Evolutionary conservation across 2,888 invertebrate species (phyloP), one percentile per base, ranked within the genome.

Genomic region (Apodemia duryi): DNA sequence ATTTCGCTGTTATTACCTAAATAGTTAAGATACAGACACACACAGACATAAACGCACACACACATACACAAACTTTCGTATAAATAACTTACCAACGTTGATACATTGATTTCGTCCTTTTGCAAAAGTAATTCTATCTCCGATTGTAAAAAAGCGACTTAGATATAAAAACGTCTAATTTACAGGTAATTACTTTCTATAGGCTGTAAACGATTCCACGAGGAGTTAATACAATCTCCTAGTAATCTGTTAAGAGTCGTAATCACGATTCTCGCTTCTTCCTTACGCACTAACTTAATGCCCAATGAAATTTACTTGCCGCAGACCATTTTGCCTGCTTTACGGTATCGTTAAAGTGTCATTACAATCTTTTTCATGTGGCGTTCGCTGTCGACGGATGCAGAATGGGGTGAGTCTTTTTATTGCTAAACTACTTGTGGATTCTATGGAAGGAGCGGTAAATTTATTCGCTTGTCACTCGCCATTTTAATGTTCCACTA

Each of bases 331-430:
- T 79, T 75, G 79, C 78, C 80, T 79, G 11, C 29, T 85, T 86
- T 82, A 87, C 80, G 76, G 79, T 83, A 81, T 85, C 86, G 83
- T 89, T 87, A 88, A 89, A 85, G 72, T 77, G 82, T 80, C 83
- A 77, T 88, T 87, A 84, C 83, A 78, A 80, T 85, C 81, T 86
- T 88, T 89, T 92, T 91, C 89, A 90, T 91, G 91, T 88, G 91
- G 83, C 77, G 84, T 80, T 76, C 75, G 78, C 72, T 75, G 75
- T 75, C 77, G 76, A 74, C 77, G 80, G 78, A 77, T 81, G 79
- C 86, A 93, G 93, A 93, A 93, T 86, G 93, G 93, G 92, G 93
- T 93, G 88, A 93, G 93, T 85, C 72, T 68, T 80, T 85, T 87
- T 86, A 86, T 84, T 81, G 74, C 77, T 73, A 69, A 72, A 76